phyloP scores from a whole-genome alignment of 2,113 vertebrate species.

The Phycodurus eques region DNA sequence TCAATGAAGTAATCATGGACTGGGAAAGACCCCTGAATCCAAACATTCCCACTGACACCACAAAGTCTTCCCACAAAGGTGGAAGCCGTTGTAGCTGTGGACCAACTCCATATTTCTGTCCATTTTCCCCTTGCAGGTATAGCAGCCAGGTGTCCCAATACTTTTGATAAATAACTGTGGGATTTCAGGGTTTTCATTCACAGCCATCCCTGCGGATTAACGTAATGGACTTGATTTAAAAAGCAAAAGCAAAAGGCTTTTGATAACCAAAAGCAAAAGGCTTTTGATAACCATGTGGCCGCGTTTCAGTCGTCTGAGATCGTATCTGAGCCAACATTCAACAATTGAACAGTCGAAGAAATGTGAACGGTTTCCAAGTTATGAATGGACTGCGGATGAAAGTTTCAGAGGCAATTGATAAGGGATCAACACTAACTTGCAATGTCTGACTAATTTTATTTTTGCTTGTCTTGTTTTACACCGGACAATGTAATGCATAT shows the following conservation, averaged over 20 bases:
- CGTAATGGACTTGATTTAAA: too few species aligned
- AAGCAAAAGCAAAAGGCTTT: background rate
- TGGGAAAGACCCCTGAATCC: background rate
- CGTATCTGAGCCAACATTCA: background rate
- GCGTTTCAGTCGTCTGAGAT: background rate
- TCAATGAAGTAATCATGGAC: background rate
- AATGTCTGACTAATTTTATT: background rate
- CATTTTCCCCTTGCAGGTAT: too few species aligned
- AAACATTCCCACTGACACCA: too few species aligned
- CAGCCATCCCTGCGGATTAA: background rate
- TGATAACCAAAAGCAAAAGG: background rate
- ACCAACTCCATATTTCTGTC: background rate
- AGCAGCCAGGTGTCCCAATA: background rate
- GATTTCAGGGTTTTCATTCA: background rate
- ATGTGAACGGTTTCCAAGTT: background rate
- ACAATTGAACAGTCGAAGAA: background rate
- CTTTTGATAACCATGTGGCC: background rate
- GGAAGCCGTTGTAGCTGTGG: background rate
- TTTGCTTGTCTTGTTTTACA: background rate
- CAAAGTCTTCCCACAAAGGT: too few species aligned
- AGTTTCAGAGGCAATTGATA: background rate
- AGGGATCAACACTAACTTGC: background rate
- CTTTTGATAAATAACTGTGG: background rate
- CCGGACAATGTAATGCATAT: background rate
- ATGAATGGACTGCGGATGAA: background rate